Base-by-base conservation (phyloP, 2,113 vertebrate genomes). In the Psammodynastes pulverulentus region DNA sequence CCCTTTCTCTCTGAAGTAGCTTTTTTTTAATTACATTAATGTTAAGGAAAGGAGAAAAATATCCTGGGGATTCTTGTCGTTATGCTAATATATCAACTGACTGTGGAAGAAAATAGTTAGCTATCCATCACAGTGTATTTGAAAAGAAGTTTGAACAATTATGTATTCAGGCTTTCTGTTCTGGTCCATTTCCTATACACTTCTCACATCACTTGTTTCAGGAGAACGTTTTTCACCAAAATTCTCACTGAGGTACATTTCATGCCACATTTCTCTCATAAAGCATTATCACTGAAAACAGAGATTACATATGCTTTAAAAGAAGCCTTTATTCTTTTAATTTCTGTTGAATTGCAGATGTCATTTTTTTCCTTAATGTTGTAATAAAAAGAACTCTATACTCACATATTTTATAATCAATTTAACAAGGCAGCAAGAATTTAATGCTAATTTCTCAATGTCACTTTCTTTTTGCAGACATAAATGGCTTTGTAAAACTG, bases 121-220 rank as follows among this genome's bases (percentile, higher is more conserved):
- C 23, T 93, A 72, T 29, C 23, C 0, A 12, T 94, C 92, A 94
- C 43, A 89, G 9, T 58, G 39, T 86, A 96, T n/a, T 54, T 94
- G 45, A 67, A 94, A 93, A 95, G 92, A 95, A 90, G 56, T 94
- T 79, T 93, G 12, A 39, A 91, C 48, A 95, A 94, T 93, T 95
- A 93, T 3, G 17, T 24, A 87, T 58, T 29, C 19, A 94, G 45
- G 1, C n/a, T 96, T 95, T 94, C 23, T 29, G 3, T 95, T 96
- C 89, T 56, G 15, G 1, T n/a, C 94, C 52, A 94, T 93, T 96
- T 95, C 90, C 15, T 94, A 46, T 84, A 1, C 90, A 95, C 23
- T 94, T 95, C 46, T 87, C n/a, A 92, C 84, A 26, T 13, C 87
- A 12, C 0, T 89, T 52, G 3, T 92, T 94, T 91, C 46, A 93